Evolutionary conservation across 2,113 vertebrate species (phyloP).

Genomic region (Eonycteris spelaea): DNA sequence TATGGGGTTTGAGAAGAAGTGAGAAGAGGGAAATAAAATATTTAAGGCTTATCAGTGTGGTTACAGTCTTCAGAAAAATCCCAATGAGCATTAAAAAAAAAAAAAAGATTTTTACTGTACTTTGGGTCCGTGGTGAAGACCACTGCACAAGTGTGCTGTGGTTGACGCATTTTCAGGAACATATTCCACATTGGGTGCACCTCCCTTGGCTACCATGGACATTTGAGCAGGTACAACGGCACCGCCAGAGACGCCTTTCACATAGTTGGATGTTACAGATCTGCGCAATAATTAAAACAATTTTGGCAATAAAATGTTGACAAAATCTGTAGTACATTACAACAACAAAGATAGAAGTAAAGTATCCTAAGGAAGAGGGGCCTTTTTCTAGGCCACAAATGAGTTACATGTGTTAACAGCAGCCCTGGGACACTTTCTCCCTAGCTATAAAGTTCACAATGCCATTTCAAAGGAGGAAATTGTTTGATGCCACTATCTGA

Average conservation of each 20-base stretch:
- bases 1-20: not conserved
- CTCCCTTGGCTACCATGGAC: not conserved
- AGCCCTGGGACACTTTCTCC: not conserved
- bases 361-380: not conserved
- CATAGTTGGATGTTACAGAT: not conserved
- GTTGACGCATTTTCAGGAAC: not conserved
- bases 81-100: not conserved
- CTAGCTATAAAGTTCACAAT: not conserved
- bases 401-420: not conserved
- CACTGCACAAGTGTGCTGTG: fast-evolving
- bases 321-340: not conserved
- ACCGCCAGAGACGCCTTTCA: fast-evolving
- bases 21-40: conserved; percentile 40
- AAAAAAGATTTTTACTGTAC: conserved; percentile 28
- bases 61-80: not conserved
- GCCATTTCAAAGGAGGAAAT: not conserved
- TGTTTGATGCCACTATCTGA: not conserved
- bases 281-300: not conserved
- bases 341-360: not conserved
- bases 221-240: not conserved
- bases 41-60: not conserved
- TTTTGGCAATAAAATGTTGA: not conserved
- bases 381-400: not conserved
- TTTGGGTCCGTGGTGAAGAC: not conserved
- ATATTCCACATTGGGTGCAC: not conserved